Evolutionary conservation across 1,140 invertebrate species (phyloP).

Genomic region (Drosophila tani): DNA sequence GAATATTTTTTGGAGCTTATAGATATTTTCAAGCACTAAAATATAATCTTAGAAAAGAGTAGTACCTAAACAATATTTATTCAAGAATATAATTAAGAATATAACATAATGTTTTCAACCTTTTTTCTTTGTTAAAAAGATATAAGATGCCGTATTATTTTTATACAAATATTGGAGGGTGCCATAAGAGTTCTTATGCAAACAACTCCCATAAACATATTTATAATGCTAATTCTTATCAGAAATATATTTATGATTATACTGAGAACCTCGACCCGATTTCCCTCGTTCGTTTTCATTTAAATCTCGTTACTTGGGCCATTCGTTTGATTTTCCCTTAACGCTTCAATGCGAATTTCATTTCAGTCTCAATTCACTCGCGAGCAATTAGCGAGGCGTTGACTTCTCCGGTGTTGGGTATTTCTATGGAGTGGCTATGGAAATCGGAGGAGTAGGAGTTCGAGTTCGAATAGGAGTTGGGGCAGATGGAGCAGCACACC

Average conservation of each 20-base stretch:
- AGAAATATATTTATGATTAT: slow-evolving; percentile 12
- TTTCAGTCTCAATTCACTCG: slow-evolving; percentile 48
- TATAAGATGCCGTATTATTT: background rate
- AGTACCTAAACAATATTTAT: too few species aligned
- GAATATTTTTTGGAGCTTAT: background rate
- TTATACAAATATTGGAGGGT: background rate
- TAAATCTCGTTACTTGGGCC: slow-evolving; percentile 34
- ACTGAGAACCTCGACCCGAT: slow-evolving; percentile 13
- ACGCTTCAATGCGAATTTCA: slow-evolving; percentile 34
- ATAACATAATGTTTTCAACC: too few species aligned
- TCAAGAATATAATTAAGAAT: too few species aligned
- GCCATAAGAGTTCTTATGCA: background rate
- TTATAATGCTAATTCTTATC: slow-evolving; percentile 11
- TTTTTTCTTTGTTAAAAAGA: too few species aligned
- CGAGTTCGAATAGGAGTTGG: slow-evolving; percentile 2
- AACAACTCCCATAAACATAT: background rate
- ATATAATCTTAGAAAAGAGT: too few species aligned
- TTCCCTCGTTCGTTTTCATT: slow-evolving; percentile 3
- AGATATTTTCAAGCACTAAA: background rate
- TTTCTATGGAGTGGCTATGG: slow-evolving; percentile 6
- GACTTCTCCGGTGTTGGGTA: slow-evolving; percentile 20
- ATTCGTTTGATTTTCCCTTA: slow-evolving; percentile 20
- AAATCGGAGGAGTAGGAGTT: slow-evolving; percentile 9
- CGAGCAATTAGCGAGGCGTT: slow-evolving; percentile 46
- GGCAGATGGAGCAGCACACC: slow-evolving; percentile 20